phyloP scores from a whole-genome alignment of 1,140 invertebrate genomes.

The Ceratina japonica region DNA sequence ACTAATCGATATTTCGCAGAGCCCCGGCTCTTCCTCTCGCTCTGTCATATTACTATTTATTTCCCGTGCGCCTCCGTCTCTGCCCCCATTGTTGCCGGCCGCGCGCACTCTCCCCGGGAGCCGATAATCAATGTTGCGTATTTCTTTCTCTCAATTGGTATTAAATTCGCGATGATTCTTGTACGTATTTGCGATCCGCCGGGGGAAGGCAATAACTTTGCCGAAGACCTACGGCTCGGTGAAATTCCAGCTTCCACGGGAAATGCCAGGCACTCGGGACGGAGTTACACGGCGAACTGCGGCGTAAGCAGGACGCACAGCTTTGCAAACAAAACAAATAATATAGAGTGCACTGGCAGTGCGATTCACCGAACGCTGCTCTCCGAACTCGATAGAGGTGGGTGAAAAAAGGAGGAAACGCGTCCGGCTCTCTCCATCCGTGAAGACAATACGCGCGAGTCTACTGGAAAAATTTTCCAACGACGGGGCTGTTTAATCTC shows the following conservation, averaged over 20 bases:
- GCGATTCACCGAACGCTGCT: not conserved
- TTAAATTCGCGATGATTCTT: too few species aligned
- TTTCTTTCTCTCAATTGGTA: too few species aligned
- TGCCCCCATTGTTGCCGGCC: not conserved
- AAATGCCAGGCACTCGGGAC: not conserved
- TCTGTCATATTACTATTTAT: not conserved
- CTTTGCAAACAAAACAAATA: slow-evolving; percentile 12
- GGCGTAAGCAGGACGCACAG: not conserved
- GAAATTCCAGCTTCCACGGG: not conserved
- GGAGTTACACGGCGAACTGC: not conserved
- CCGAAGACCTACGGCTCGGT: not conserved
- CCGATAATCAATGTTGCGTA: not conserved
- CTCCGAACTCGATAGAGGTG: not conserved
- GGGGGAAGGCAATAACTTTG: not conserved
- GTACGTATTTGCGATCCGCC: not conserved
- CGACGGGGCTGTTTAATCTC: not conserved
- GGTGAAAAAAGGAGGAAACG: too few species aligned
- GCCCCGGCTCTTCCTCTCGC: not conserved
- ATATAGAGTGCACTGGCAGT: not conserved
- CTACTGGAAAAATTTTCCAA: not conserved
- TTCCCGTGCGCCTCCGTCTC: not conserved
- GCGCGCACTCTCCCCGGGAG: not conserved
- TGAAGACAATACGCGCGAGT: not conserved
- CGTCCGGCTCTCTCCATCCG: not conserved
- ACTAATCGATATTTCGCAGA: slow-evolving; percentile 46